Conservation (phyloP, 2,797 vertebrate species). For the Neostethus bicornis region DNA sequence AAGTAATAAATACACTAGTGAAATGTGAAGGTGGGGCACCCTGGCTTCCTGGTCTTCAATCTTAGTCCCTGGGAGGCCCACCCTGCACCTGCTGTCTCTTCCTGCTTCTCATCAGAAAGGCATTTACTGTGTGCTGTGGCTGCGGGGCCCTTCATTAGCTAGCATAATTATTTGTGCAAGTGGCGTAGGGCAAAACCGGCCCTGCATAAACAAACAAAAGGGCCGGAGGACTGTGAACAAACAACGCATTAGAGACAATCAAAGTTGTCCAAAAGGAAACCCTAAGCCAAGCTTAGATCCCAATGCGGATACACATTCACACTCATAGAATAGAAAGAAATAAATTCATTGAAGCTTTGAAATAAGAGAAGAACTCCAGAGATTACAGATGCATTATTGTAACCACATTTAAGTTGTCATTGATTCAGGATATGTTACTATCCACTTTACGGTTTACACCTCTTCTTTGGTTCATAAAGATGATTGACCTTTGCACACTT, state of each 20-base stretch:
- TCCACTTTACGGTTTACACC: no score
- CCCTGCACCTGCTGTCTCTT: constrained; percentile 98
- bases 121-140: constrained; percentile 94
- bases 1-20: constrained; percentile 4
- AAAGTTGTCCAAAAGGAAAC: constrained; percentile 46
- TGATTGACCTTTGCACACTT: no score
- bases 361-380: constrained; percentile 11
- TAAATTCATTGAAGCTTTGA: constrained; percentile 5
- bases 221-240: constrained; percentile 87
- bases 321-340: constrained; percentile 6
- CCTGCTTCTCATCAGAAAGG: constrained; percentile 98
- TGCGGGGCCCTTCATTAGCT: constrained; percentile 99
- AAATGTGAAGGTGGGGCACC: constrained; percentile 52
- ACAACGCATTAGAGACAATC: constrained; percentile 79
- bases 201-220: constrained; percentile 99
- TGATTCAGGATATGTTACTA: not conserved
- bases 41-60: constrained; percentile 89
- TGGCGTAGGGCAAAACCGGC: constrained; percentile 97
- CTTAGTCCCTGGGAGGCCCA: constrained; percentile 99
- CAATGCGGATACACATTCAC: constrained; percentile 25
- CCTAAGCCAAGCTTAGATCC: constrained; percentile 38
- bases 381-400: constrained; percentile 16
- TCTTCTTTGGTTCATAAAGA: no score
- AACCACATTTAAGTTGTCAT: not conserved
- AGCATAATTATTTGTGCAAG: constrained; percentile 99